Evolutionary conservation across 2,113 vertebrate species (phyloP), one percentile per base, ranked within the genome.

Genomic region (Panurus biarmicus): DNA sequence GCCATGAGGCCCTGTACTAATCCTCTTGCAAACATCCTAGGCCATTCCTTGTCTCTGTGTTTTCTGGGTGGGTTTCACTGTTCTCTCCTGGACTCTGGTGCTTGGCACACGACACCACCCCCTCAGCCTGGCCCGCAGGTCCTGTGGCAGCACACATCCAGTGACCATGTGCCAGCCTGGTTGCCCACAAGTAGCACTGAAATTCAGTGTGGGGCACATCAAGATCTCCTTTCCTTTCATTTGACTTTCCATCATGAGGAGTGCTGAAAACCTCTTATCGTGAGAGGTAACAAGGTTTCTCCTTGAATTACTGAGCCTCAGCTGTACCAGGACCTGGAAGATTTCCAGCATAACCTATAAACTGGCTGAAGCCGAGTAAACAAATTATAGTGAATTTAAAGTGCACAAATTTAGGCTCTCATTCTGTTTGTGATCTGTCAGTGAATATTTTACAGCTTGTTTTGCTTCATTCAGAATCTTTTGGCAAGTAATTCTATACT

Each of bases 301-400:
- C 75, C 93, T 94, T 93, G 53, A 93, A 95, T 96, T 95, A 93
- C 82, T 51, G 51, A 93, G 64, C 42, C 64, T 84, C 73, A 80
- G 72, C 83, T 17, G 6, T 65, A 88, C 25, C 44, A 72, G 61
- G 47, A 72, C 20, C 61, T 94, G 93, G 92, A 87, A 77, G 60
- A 40, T 60, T 78, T 92, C 93, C 91, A 94, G 83, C 51, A 56
- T 50, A 91, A 83, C 91, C 89, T 93, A 83, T 95, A 86, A 94
- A 89, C 72, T 56, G 93, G 65, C 78, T 94, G 75, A 87, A 87
- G 85, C 87, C 20, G 45, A 93, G 82, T 90, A 96, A 96, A 93
- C 84, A 94, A 95, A 96, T 93, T 80, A 64, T 22, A 72, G 78
- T 87, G 92, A 92, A 94, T 94, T 95, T 94, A 95, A 42, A 91